phyloP scores from a whole-genome alignment of 1,140 invertebrate species.

The Acromyrmex heyeri region DNA sequence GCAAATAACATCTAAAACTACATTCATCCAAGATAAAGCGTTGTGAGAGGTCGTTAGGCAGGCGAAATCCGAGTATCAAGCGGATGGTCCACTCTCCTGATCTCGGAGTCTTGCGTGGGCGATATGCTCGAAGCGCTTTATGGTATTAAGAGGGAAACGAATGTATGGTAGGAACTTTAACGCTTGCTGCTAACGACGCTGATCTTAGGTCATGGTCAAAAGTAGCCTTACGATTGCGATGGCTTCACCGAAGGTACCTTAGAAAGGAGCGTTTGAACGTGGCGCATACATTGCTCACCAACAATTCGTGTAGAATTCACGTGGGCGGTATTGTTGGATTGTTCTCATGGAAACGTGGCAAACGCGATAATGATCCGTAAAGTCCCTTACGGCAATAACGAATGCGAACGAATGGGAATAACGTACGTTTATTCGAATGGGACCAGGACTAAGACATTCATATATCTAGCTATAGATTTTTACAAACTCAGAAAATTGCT shows the following conservation, averaged over 20 bases:
- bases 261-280: constrained; percentile 45
- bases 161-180: constrained; percentile 48
- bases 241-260: constrained; percentile 36
- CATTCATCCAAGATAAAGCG: constrained; percentile 39
- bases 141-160: constrained; percentile 50
- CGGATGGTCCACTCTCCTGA: constrained; percentile 26
- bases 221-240: constrained; percentile 46
- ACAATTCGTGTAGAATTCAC: constrained; percentile 32
- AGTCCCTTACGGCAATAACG: constrained; percentile 49
- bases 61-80: constrained; percentile 51
- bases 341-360: constrained; percentile 59
- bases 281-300: constrained; percentile 33
- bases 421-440: constrained; percentile 5
- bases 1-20: neutral
- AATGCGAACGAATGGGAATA: neutral
- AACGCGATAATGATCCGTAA: constrained; percentile 58
- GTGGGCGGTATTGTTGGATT: constrained; percentile 58
- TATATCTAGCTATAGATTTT: constrained; percentile 17
- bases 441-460: neutral
- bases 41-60: constrained; percentile 29
- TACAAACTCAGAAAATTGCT: constrained; percentile 5
- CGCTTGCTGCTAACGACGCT: constrained; percentile 54
- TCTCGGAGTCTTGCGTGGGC: constrained; percentile 31
- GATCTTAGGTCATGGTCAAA: constrained; percentile 64
- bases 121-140: constrained; percentile 22